Evolutionary conservation across 2,797 vertebrate species (phyloP).

Genomic region (Bovichtus variegatus): DNA sequence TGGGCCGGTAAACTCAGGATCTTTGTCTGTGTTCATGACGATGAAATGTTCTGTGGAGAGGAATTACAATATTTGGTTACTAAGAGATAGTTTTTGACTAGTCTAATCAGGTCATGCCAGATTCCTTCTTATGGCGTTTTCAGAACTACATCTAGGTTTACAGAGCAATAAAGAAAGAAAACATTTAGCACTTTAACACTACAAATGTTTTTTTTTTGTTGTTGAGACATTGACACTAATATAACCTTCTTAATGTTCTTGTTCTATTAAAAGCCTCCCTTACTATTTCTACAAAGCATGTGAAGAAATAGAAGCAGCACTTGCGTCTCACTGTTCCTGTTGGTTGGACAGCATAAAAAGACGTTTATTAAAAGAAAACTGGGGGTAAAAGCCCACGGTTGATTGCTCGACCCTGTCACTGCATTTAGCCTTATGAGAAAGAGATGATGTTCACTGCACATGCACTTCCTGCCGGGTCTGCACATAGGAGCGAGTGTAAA

Average conservation of each 20-base stretch:
- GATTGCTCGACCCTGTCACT: conserved; percentile 77
- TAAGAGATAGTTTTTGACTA: not conserved
- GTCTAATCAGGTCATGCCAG: not conserved
- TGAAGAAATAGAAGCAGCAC: conserved; percentile 52
- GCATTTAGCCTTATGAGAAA: conserved; percentile 76
- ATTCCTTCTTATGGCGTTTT: not conserved
- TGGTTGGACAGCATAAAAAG: conserved; percentile 50
- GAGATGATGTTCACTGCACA: conserved; percentile 68
- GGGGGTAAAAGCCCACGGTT: conserved; percentile 70
- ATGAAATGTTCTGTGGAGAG: conserved; percentile 49
- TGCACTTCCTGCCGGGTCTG: conserved; percentile 75
- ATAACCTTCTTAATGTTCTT: conserved; percentile 1
- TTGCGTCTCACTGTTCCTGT: conserved; percentile 62
- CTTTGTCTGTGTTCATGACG: conserved; percentile 68
- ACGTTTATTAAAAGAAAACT: conserved; percentile 35
- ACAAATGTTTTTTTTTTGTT: conserved; percentile 8
- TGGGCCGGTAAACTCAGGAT: conserved; percentile 50
- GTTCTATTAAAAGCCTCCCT: conserved; percentile 17
- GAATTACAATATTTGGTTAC: conserved; percentile 5
- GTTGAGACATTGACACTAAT: not conserved
- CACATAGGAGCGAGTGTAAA: conserved; percentile 56
- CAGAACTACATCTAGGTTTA: not conserved
- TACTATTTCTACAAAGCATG: conserved; percentile 41
- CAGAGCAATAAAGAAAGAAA: not conserved
- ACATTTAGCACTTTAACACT: not conserved